A percentile compares a stretch with the other conserved stretches of the same genome.
phyloP scores from a whole-genome alignment of 2,113 vertebrate species.

The Rhea americana region DNA sequence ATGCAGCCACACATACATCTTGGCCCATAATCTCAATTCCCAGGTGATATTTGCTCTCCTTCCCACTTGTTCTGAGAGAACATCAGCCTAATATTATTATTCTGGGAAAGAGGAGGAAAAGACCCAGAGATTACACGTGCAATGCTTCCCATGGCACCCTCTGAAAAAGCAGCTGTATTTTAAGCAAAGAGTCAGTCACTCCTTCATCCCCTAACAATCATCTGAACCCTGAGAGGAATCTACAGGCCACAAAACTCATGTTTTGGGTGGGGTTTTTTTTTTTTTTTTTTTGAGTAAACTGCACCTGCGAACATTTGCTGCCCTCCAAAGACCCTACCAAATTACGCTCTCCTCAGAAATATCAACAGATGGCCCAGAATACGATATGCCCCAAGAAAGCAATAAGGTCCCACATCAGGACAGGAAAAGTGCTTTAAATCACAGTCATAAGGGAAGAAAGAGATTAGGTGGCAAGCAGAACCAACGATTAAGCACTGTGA shows the following conservation, averaged over 20 bases:
- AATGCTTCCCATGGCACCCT: not conserved
- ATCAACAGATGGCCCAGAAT: not conserved
- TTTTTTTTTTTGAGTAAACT: not conserved
- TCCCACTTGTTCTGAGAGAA: not conserved
- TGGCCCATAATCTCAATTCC: not conserved
- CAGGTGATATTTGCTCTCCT: not conserved
- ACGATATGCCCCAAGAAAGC: not conserved
- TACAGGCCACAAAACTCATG: not conserved
- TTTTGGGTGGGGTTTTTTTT: not conserved
- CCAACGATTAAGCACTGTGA: not conserved
- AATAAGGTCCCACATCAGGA: not conserved
- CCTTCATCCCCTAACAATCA: not conserved
- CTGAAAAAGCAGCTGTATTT: not conserved
- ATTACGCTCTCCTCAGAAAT: not conserved
- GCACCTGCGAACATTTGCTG: not conserved
- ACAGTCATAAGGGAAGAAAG: not conserved
- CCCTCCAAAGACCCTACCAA: not conserved
- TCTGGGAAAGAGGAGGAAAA: not conserved
- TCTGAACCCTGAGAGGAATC: not conserved
- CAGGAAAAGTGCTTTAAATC: constrained; percentile 24
- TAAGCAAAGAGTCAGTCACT: not conserved
- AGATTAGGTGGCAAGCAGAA: not conserved
- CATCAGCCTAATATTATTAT: not conserved
- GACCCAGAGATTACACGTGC: rapidly evolving
- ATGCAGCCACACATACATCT: not conserved